A percentile compares a stretch with the other conserved stretches of the same genome.
Evolutionary conservation across 2,113 vertebrate species (phyloP).

Genomic region (Pristiophorus japonicus): DNA sequence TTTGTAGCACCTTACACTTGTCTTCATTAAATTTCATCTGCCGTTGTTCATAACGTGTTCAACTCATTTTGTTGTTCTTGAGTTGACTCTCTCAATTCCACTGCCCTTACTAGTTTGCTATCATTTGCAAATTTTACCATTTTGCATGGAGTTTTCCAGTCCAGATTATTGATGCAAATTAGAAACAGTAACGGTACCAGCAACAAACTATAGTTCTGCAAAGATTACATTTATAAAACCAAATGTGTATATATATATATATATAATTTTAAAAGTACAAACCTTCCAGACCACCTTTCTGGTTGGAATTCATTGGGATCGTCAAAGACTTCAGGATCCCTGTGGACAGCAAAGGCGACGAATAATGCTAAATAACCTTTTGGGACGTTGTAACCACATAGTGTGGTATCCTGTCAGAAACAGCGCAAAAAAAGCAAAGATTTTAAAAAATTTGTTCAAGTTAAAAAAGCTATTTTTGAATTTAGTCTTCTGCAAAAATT

Average conservation of each 20-base stretch:
- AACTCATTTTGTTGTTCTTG: not conserved
- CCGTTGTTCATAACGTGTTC: not conserved
- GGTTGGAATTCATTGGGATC: conserved; percentile 35
- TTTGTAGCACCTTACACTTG: not conserved
- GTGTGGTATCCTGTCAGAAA: conserved; percentile 33
- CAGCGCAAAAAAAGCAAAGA: not conserved
- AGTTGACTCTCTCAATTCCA: not conserved
- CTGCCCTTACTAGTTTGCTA: not conserved
- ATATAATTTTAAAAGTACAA: too few relatives aligned
- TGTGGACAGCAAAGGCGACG: conserved; percentile 30
- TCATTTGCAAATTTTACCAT: not conserved
- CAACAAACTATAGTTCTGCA: too few relatives aligned
- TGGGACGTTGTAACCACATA: conserved; percentile 21
- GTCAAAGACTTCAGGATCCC: conserved; percentile 32
- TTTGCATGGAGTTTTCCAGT: not conserved
- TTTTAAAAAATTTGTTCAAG: not conserved
- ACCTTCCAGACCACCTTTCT: conserved; percentile 37
- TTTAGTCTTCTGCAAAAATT: not conserved
- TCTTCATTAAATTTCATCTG: not conserved
- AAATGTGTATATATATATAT: too few relatives aligned
- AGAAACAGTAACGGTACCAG: not conserved
- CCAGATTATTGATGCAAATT: not conserved
- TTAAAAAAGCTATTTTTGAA: not conserved
- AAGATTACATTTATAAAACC: too few relatives aligned
- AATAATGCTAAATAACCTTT: conserved; percentile 29